Conservation (phyloP, 2,113 vertebrate genomes). For the Crotalus horridus region DNA sequence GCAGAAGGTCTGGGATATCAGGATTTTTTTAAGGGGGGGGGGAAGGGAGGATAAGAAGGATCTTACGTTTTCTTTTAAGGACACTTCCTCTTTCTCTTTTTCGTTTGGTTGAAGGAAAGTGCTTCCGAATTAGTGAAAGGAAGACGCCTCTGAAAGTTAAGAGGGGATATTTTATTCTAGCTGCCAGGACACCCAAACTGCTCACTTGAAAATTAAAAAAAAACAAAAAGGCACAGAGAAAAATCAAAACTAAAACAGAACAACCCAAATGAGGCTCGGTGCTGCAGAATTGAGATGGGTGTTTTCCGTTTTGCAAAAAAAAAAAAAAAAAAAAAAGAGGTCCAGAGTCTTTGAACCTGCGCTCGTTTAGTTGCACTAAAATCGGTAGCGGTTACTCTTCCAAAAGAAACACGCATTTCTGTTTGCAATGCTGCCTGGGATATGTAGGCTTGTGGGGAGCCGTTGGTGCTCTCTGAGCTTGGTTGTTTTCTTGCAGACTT, state of each 20-base stretch:
- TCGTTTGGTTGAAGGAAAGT: conserved; percentile 94
- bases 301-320: not conserved
- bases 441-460: not conserved
- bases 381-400: not conserved
- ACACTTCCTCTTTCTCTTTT: conserved; percentile 84
- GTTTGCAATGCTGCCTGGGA: not conserved
- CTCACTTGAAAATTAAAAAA: conserved; percentile 1
- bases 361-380: not conserved
- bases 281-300: not conserved
- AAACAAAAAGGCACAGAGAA: not conserved
- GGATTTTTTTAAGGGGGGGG: conserved; percentile 25
- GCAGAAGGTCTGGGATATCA: conserved; percentile 2
- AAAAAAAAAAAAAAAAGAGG: no score
- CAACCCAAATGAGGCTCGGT: not conserved
- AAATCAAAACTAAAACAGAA: not conserved
- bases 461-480: no score
- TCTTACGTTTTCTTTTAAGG: conserved; percentile 92
- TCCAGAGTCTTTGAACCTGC: not conserved
- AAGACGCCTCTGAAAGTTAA: conserved; percentile 88
- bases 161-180: conserved; percentile 49
- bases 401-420: not conserved
- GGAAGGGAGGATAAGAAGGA: conserved; percentile 23
- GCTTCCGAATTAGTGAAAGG: conserved; percentile 93
- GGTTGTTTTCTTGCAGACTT: no score
- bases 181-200: conserved; percentile 27